Evolutionary conservation across 2,113 vertebrate genomes (phyloP), one percentile per base, ranked within the genome.

Genomic region (Cyanoderma ruficeps): DNA sequence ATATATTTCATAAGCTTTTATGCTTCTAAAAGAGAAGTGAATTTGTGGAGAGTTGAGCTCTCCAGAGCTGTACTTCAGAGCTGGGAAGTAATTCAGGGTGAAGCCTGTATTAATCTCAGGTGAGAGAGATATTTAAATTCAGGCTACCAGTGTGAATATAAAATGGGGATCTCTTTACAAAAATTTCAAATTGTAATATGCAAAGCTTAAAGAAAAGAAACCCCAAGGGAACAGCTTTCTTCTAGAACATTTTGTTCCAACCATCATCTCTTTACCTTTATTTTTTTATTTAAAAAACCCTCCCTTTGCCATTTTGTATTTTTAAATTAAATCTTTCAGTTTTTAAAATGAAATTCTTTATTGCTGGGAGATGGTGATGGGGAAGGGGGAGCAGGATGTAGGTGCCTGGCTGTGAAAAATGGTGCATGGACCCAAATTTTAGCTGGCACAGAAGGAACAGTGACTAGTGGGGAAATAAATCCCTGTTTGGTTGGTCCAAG

Each of bases 31-130:
- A 96, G 96, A 96, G 95, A 97, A 97, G 90, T 97, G 94, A 98
- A 97, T 98, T 97, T 97, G 94, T 90, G 88, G 97, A 98, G 95
- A 97, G 89, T 93, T 93, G 96, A 88, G 88, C 96, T 98, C 97
- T 97, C 96, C 96, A 95, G 97, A 97, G 85, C 94, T 98, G 94
- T 92, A 95, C 97, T 98, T 97, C 97, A 97, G 95, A 97, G 98
- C 97, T 94, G 80, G 93, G 97, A 98, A 98, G 95, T 96, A 98
- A 98, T 97, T 98, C 96, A 94, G 97, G 96, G 93, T 97, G 97
- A 96, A 96, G 96, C 84, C 93, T 95, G 71, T 97, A 98, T 97
- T 96, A 98, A 97, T 98, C 97, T 98, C 97, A 96, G 97, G 94
- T 96, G 94, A 97, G 97, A 95, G 87, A 97, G 97, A 97, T 96